A percentile compares a stretch with the other conserved stretches of the same genome.
Evolutionary conservation across 64 coral and sea anemone species (phyloP).

Genomic region (Pachyseris speciosa): DNA sequence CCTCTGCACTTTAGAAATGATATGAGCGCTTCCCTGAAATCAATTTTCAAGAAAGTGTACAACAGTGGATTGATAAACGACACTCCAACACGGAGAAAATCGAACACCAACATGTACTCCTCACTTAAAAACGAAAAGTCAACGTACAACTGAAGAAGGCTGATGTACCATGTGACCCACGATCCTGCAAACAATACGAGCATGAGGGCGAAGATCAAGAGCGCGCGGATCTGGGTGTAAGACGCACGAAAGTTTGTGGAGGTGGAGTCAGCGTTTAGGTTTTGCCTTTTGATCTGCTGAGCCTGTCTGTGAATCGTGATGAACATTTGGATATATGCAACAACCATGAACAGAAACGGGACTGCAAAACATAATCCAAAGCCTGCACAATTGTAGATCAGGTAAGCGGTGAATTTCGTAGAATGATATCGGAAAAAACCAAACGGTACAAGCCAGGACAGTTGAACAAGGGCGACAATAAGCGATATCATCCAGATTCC

Average conservation of each 20-base stretch:
- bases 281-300: slow-evolving; percentile 58
- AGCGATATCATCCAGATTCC: slow-evolving; percentile 73
- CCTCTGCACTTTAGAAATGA: slow-evolving; percentile 27
- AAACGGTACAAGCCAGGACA: slow-evolving; percentile 64
- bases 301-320: slow-evolving; percentile 78
- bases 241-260: slow-evolving; percentile 8
- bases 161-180: slow-evolving; percentile 76
- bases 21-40: slow-evolving; percentile 60
- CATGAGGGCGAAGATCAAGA: slow-evolving; percentile 78
- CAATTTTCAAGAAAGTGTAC: slow-evolving; percentile 80
- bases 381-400: slow-evolving; percentile 74
- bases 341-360: slow-evolving; percentile 73
- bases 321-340: slow-evolving; percentile 77
- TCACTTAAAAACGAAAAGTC: slow-evolving; percentile 30
- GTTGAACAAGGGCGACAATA: slow-evolving; percentile 72
- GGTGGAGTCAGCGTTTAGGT: too few relatives aligned
- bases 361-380: slow-evolving; percentile 71
- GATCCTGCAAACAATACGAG: slow-evolving; percentile 61
- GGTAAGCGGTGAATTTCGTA: slow-evolving; percentile 43
- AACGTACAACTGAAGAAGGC: not conserved
- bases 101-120: slow-evolving; percentile 54
- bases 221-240: slow-evolving; percentile 54
- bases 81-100: slow-evolving; percentile 70
- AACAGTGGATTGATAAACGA: slow-evolving; percentile 79
- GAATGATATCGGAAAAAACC: slow-evolving; percentile 11